Percentiles rank a stretch among this genome's conserved stretches.
Evolutionary conservation across 2,888 invertebrate species (phyloP).

Genomic region (Parapristionchus giblindavisi): DNA sequence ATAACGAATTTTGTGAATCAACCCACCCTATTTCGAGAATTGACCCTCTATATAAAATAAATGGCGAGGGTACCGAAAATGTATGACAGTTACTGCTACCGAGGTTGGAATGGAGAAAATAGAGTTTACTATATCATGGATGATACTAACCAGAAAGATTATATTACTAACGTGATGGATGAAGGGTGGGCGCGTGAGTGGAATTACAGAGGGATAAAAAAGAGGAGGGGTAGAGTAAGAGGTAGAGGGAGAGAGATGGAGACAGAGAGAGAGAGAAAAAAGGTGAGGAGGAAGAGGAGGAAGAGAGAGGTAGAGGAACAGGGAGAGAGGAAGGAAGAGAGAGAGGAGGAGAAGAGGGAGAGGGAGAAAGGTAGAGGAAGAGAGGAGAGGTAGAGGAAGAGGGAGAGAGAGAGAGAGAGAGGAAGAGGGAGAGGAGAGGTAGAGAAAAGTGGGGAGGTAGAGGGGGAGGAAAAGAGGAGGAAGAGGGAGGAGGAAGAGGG

Average conservation of each 20-base stretch:
- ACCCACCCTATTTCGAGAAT: too few relatives aligned
- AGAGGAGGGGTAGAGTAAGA: too few relatives aligned
- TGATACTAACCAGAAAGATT: too few relatives aligned
- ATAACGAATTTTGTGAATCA: too few relatives aligned
- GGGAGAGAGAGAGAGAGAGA: not conserved
- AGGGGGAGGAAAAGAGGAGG: not conserved
- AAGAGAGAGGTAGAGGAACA: not conserved
- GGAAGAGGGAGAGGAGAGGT: not conserved
- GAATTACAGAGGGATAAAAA: too few relatives aligned
- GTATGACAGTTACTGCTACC: too few relatives aligned
- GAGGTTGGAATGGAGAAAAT: too few relatives aligned
- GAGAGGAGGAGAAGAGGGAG: not conserved
- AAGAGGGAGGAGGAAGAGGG: slow-evolving; percentile 7
- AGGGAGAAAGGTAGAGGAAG: not conserved
- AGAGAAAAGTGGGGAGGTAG: not conserved
- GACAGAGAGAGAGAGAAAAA: not conserved
- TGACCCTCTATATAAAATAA: too few relatives aligned
- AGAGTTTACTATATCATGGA: too few relatives aligned
- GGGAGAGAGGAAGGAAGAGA: not conserved
- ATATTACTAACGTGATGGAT: too few relatives aligned
- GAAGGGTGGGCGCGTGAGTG: too few relatives aligned
- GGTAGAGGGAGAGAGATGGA: not conserved
- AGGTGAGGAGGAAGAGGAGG: not conserved
- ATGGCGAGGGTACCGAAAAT: too few relatives aligned
- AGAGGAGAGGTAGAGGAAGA: not conserved